Base-by-base conservation (phyloP, 1,140 invertebrate genomes). In the Drosophila simulans region DNA sequence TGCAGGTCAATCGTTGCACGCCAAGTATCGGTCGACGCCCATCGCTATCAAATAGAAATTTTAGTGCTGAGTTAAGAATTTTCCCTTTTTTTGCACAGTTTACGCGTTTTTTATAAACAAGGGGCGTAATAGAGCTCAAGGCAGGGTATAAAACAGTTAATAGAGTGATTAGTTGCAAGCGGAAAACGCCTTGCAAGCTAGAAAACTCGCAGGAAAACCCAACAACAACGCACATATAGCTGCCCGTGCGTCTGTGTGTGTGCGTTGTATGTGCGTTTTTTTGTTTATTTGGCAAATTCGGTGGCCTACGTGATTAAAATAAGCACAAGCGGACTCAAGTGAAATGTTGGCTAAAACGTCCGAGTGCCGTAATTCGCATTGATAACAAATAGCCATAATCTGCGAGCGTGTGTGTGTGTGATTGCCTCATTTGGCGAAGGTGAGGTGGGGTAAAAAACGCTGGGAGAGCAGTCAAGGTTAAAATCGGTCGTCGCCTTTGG, bases 301-400 rank as follows among this genome's bases (percentile, higher is more conserved):
- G 4, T 83, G 77, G 84, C 85, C 85, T 89, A 89, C 84, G 84
- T 89, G 84, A 89, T 89, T 84, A 85, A 90, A 89, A 80, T 80
- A 83, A 53, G 45, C 56, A 48, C 58, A 71, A 70, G 64, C 35
- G 51, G 53, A 62, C 59, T 49, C 54, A 68, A 64, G 66, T 69
- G 71, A 46, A 71, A 63, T 80, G 62, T 63, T 59, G 76, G 75
- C 74, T 63, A 77, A 72, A 54, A 78, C 39, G 51, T 34, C 46
- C 22, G 27, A 12, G 73, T n/a, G 60, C 71, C 22, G 58, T 66
- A 59, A 60, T 54, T 66, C 68, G 62, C 64, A 52, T 52, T 52
- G 66, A 72, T 70, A 59, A 56, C 73, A 74, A 43, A 69, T 77
- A 77, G 73, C 55, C 55, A 49, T 49, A 77, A 69, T 76, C 54